phyloP scores from a whole-genome alignment of 2,113 vertebrate species.

The Miniopterus natalensis region DNA sequence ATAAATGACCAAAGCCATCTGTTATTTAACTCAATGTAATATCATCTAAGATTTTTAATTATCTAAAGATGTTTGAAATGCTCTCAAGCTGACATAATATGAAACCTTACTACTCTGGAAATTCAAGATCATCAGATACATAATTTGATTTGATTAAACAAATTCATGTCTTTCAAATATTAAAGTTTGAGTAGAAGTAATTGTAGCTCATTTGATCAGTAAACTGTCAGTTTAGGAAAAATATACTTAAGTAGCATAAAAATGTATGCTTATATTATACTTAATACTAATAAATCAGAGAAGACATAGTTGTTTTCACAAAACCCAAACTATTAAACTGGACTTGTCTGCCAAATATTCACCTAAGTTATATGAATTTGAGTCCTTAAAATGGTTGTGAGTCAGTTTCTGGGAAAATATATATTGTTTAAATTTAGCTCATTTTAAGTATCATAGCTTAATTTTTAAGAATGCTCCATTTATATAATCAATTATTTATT shows the following conservation, averaged over 20 bases:
- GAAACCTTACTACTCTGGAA: neutral
- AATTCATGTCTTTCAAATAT: neutral
- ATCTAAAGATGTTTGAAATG: neutral
- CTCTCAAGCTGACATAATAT: neutral
- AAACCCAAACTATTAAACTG: neutral
- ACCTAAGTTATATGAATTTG: neutral
- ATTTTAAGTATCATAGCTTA: neutral
- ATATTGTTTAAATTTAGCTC: neutral
- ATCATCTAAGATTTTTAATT: conserved; percentile 14
- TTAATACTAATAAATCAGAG: neutral
- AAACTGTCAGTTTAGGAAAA: neutral
- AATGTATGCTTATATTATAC: neutral
- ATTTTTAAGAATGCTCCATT: neutral
- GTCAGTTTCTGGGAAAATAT: neutral
- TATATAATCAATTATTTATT: neutral
- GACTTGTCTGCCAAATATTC: neutral
- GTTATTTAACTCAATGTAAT: neutral
- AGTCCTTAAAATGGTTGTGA: neutral
- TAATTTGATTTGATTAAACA: neutral
- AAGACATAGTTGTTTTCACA: neutral
- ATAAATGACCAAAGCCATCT: neutral
- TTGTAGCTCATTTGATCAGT: neutral
- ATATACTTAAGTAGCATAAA: neutral
- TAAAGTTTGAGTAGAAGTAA: neutral
- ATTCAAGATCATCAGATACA: neutral